phyloP scores from a whole-genome alignment of 1,140 invertebrate genomes.

The Orius insidiosus region DNA sequence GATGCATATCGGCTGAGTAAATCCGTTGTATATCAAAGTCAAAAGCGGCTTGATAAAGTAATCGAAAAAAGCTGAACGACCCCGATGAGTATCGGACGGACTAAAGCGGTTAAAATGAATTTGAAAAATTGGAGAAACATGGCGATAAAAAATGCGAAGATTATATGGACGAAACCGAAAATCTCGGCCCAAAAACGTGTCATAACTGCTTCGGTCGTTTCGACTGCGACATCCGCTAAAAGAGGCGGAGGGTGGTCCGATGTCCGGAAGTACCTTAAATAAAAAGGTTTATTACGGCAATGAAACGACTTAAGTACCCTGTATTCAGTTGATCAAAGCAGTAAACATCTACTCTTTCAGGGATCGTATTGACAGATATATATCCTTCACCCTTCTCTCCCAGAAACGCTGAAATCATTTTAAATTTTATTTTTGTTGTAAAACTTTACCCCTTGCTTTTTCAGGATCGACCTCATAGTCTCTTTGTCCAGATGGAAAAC shows the following conservation, averaged over 20 bases:
- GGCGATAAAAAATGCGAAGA: conserved; percentile 37
- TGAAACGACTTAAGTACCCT: conserved; percentile 24
- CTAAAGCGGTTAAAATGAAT: conserved; percentile 35
- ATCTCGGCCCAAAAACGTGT: conserved; percentile 47
- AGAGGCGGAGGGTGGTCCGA: conserved; percentile 39
- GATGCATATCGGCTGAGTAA: conserved; percentile 43
- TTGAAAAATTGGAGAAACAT: conserved; percentile 35
- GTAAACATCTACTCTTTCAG: conserved; percentile 39
- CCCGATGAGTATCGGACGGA: conserved; percentile 39
- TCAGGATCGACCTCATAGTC: no score
- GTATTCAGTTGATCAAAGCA: conserved; percentile 48
- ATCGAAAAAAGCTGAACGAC: conserved; percentile 40
- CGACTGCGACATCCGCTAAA: conserved; percentile 33
- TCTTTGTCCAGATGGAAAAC: no score
- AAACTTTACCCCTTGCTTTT: no score
- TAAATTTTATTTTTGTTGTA: no score
- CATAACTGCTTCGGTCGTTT: conserved; percentile 36
- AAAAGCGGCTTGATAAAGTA: conserved; percentile 45
- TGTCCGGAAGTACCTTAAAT: conserved; percentile 31
- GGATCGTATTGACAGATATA: conserved; percentile 2
- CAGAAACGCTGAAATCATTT: no score
- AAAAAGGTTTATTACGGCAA: not conserved
- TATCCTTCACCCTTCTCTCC: conserved; percentile 4
- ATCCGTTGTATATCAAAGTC: conserved; percentile 41
- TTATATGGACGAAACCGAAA: conserved; percentile 41